These are phyloP conservation scores for Lycocorax pyrrhopterus DNA, from an alignment of 2,113 vertebrate species.

Conservation along the genomic window DNA sequence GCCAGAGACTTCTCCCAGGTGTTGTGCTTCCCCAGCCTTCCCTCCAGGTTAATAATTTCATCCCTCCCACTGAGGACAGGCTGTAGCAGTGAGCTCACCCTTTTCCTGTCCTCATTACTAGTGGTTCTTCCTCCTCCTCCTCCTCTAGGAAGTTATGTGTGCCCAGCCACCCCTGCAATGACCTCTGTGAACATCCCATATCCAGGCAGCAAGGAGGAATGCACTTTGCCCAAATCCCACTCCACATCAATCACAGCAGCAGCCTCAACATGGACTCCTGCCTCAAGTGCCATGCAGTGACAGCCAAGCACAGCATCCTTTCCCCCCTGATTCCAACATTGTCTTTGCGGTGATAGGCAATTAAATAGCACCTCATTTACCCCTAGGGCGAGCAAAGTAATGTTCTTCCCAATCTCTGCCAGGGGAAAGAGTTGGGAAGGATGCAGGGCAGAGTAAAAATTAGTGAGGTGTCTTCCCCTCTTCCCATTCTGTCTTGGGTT, in stretches of 20 bases:
- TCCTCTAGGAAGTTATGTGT: not conserved
- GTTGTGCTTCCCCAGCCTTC: not conserved
- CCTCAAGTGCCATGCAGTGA: not conserved
- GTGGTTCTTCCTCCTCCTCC: not conserved
- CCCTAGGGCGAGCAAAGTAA: not conserved
- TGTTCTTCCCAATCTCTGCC: not conserved
- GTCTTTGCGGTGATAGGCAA: not conserved
- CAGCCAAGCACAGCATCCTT: not conserved
- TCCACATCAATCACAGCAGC: not conserved
- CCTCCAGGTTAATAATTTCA: not conserved
- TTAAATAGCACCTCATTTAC: not conserved
- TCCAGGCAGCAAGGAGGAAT: not conserved
- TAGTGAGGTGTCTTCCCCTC: not conserved
- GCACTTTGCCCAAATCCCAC: not conserved
- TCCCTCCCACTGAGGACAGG: not conserved
- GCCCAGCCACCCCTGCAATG: not conserved
- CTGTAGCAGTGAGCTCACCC: not conserved
- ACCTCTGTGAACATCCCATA: not conserved
- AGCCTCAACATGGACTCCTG: not conserved
- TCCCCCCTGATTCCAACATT: not conserved
- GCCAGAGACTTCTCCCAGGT: not conserved
- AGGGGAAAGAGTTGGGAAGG: not conserved
- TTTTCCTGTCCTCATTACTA: not conserved
- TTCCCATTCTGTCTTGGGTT: not conserved
- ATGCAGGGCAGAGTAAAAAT: not conserved